Percentiles rank a stretch among this genome's conserved stretches.
phyloP scores from a whole-genome alignment of 1,140 invertebrate species.

The Agraylea sexmaculata region DNA sequence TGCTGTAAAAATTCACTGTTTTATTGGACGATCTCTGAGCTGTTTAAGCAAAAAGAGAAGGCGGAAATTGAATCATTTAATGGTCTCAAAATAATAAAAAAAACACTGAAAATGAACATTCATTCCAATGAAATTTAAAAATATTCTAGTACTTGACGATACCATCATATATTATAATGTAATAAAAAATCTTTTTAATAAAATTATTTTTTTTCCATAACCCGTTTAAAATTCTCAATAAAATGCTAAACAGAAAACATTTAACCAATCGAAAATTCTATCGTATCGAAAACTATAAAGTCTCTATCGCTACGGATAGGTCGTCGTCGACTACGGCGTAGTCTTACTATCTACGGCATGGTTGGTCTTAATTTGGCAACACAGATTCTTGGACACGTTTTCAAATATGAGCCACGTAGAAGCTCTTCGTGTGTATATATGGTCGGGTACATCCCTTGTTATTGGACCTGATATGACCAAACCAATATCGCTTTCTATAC shows the following conservation, averaged over 20 bases:
- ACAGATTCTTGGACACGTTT: conserved; percentile 22
- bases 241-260: background rate
- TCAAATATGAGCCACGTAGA: conserved; percentile 22
- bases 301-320: conserved; percentile 2
- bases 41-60: too few relatives aligned
- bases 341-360: conserved; percentile 1
- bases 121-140: too few relatives aligned
- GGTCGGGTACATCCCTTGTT: too few relatives aligned
- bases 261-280: background rate
- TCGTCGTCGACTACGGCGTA: background rate
- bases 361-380: conserved; percentile 21
- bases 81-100: too few relatives aligned
- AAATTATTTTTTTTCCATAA: background rate
- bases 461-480: conserved; percentile 21
- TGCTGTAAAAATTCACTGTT: too few relatives aligned
- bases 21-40: too few relatives aligned
- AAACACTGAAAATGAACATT: too few relatives aligned
- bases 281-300: conserved; percentile 1
- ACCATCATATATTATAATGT: background rate
- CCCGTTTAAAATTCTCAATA: background rate
- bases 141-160: background rate
- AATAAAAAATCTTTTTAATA: background rate
- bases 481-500: conserved; percentile 22
- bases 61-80: too few relatives aligned
- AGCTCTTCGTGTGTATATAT: conserved; percentile 20